phyloP scores from a whole-genome alignment of 2,113 vertebrate species.

The Spea bombifrons region DNA sequence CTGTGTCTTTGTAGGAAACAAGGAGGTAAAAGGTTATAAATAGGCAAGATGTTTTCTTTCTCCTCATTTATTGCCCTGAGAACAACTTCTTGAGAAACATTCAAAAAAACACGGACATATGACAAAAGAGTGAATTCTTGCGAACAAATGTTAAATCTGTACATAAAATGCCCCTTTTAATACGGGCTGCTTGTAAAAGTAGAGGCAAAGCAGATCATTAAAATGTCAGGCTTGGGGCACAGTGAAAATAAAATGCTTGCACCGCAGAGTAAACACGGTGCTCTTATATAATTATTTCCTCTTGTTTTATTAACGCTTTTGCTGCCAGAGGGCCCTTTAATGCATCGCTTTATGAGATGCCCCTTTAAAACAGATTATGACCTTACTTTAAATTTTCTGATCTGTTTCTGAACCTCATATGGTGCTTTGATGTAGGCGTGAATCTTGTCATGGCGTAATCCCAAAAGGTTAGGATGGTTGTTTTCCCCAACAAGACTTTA shows the following conservation, averaged over 20 bases:
- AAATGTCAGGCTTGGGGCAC: constrained; percentile 68
- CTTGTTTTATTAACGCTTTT: constrained; percentile 49
- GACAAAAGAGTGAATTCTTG: constrained; percentile 54
- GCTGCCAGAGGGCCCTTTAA: constrained; percentile 30
- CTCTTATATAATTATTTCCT: constrained; percentile 60
- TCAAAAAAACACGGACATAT: constrained; percentile 54
- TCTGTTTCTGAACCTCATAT: constrained; percentile 21
- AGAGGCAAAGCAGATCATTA: constrained; percentile 68
- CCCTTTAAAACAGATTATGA: constrained; percentile 39
- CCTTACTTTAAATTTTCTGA: constrained; percentile 29
- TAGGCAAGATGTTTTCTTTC: constrained; percentile 46
- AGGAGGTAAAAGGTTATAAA: constrained; percentile 42
- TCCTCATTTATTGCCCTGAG: constrained; percentile 44
- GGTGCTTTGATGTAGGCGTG: not conserved
- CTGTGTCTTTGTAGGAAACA: constrained; percentile 35
- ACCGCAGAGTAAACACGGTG: constrained; percentile 70
- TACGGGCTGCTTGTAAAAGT: constrained; percentile 60
- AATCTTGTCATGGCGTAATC: constrained; percentile 7
- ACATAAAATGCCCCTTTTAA: constrained; percentile 63
- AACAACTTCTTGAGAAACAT: constrained; percentile 52
- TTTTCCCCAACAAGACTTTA: not conserved
- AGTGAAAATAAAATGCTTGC: constrained; percentile 65
- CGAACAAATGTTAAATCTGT: constrained; percentile 62
- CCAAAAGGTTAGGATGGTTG: not conserved
- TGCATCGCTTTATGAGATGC: constrained; percentile 4